Evolutionary conservation across 2,888 invertebrate species (phyloP).

Genomic region (Ligdia adustata): DNA sequence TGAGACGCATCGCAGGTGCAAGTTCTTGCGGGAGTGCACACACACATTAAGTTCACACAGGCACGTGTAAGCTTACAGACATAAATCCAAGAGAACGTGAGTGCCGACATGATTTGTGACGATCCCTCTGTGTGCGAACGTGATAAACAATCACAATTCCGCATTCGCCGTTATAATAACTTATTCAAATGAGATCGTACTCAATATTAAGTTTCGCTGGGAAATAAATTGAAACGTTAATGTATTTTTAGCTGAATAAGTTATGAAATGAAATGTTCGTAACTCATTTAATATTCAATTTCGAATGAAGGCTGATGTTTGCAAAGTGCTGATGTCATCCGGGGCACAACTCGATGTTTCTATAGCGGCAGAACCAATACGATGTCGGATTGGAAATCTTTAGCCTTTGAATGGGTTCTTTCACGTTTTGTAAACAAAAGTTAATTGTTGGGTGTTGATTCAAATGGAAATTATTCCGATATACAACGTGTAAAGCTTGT

Average conservation of each 20-base stretch:
- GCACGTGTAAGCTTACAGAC: slow-evolving; percentile 10
- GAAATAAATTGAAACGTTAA: slow-evolving; percentile 46
- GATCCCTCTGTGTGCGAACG: slow-evolving; percentile 20
- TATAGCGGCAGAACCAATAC: slow-evolving; percentile 21
- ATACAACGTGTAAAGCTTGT: too few relatives aligned
- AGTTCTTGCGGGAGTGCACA: slow-evolving; percentile 7
- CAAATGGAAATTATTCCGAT: too few relatives aligned
- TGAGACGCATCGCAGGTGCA: slow-evolving; percentile 12
- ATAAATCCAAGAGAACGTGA: slow-evolving; percentile 21
- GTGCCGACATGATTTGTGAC: slow-evolving; percentile 24
- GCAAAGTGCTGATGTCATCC: slow-evolving; percentile 25
- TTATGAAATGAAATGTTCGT: slow-evolving; percentile 23
- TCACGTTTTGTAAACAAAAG: slow-evolving; percentile 28
- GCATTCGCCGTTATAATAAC: slow-evolving; percentile 41
- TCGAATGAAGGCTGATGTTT: slow-evolving; percentile 21
- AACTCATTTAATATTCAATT: slow-evolving; percentile 24
- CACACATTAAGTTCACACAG: neutral
- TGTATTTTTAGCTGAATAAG: slow-evolving; percentile 34
- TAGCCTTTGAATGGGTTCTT: slow-evolving; percentile 22
- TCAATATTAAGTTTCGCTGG: slow-evolving; percentile 38
- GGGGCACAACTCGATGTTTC: slow-evolving; percentile 12
- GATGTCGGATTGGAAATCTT: slow-evolving; percentile 17
- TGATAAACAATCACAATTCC: slow-evolving; percentile 26
- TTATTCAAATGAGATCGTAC: slow-evolving; percentile 45
- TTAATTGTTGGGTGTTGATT: too few relatives aligned